Conservation (phyloP, 2,888 invertebrate genomes). For the Pegoplata infirma region DNA sequence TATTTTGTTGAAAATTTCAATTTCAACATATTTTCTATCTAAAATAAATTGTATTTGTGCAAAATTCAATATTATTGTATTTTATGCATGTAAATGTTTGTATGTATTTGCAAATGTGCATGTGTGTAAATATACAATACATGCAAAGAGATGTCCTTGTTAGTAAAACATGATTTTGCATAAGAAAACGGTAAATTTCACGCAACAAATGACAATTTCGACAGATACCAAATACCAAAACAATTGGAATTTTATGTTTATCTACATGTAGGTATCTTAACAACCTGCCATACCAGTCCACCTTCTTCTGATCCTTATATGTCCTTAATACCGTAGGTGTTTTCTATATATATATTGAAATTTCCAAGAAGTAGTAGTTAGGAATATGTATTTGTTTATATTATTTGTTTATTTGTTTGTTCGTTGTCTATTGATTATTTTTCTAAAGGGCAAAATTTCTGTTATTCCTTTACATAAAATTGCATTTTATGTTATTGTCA, state of each 20-base stretch:
- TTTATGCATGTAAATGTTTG: not conserved
- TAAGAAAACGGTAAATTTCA: constrained; percentile 74
- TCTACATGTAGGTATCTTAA: too few relatives aligned
- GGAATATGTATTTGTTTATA: not conserved
- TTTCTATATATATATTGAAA: not conserved
- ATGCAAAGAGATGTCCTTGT: constrained; percentile 48
- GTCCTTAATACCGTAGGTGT: constrained; percentile 7
- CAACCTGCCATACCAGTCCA: too few relatives aligned
- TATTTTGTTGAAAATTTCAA: constrained; percentile 63
- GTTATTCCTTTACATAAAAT: constrained; percentile 29
- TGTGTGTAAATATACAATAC: not conserved
- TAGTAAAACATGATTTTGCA: constrained; percentile 62
- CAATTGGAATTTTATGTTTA: constrained; percentile 25
- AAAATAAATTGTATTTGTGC: constrained; percentile 67
- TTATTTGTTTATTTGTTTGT: constrained; percentile 33
- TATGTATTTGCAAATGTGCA: not conserved
- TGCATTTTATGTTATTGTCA: constrained; percentile 56
- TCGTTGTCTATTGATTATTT: constrained; percentile 54
- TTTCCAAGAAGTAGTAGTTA: not conserved
- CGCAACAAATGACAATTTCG: constrained; percentile 69
- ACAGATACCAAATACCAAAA: constrained; percentile 66
- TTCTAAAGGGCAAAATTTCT: not conserved
- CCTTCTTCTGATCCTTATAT: not conserved
- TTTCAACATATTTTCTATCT: constrained; percentile 73
- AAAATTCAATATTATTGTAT: constrained; percentile 45